These are phyloP conservation scores for Anabacerthia variegaticeps DNA, from an alignment of 2,797 vertebrate genomes.

Conservation along the genomic window DNA sequence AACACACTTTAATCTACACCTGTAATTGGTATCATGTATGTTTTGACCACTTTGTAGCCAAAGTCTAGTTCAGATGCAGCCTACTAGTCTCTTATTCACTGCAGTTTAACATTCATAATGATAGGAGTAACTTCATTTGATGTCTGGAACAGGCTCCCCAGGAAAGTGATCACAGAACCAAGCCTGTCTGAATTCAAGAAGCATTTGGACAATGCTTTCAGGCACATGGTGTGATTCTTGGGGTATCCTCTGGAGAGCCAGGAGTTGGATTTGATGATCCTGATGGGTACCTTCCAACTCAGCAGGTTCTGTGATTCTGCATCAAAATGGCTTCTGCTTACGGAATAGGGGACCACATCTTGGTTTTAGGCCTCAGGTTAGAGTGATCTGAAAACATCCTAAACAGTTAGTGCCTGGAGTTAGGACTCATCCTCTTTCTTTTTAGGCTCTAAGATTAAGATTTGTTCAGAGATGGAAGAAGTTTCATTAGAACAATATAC, in stretches of 20 bases:
- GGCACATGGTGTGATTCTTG: background rate
- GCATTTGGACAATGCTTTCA: background rate
- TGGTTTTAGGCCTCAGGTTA: background rate
- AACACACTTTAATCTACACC: background rate
- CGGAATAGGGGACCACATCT: background rate
- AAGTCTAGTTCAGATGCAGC: background rate
- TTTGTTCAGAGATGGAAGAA: background rate
- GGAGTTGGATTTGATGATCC: background rate
- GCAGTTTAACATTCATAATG: background rate
- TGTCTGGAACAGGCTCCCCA: background rate
- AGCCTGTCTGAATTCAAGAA: background rate
- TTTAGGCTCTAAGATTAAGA: background rate
- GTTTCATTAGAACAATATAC: background rate
- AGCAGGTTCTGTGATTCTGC: background rate
- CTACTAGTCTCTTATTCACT: background rate
- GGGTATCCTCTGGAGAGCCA: background rate
- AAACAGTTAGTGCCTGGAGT: background rate
- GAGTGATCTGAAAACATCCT: background rate
- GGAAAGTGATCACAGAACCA: background rate
- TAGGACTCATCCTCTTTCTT: background rate
- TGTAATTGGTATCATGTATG: background rate
- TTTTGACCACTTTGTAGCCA: background rate
- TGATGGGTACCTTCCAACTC: background rate
- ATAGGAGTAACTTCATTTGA: background rate
- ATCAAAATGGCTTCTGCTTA: background rate